Conservation (phyloP, 2,113 vertebrate genomes). For the Pagrus major region DNA sequence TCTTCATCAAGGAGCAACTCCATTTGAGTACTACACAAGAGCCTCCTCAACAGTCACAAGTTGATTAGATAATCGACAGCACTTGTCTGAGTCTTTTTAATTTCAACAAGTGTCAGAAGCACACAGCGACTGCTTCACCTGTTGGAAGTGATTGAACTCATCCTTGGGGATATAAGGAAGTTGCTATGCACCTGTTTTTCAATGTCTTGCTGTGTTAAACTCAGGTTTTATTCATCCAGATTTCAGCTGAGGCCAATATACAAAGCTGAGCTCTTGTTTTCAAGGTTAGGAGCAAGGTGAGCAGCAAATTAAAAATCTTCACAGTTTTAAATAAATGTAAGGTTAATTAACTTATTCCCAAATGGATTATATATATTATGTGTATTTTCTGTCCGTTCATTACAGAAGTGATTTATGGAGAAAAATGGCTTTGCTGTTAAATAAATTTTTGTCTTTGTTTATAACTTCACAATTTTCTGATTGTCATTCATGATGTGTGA, state of each 20-base stretch:
- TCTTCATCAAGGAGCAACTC: constrained; percentile 31
- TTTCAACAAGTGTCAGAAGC: not conserved
- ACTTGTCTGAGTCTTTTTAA: constrained; percentile 8
- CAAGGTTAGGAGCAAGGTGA: not conserved
- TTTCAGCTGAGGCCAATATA: not conserved
- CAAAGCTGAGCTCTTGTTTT: not conserved
- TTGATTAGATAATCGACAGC: constrained; percentile 19
- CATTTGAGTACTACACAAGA: constrained; percentile 2
- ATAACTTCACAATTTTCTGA: not conserved
- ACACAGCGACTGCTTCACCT: constrained; percentile 2
- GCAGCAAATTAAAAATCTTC: not conserved
- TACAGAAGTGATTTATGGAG: not conserved
- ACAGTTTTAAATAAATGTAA: not conserved
- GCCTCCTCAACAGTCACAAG: constrained; percentile 22
- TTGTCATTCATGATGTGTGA: constrained; percentile 18
- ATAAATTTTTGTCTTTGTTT: constrained; percentile 3
- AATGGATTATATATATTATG: not conserved
- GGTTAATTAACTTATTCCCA: not conserved
- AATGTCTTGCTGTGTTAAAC: constrained; percentile 9
- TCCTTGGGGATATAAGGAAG: constrained; percentile 15
- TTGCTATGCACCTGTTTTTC: constrained; percentile 24
- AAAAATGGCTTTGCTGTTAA: not conserved
- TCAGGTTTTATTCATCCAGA: not conserved
- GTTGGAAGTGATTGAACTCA: not conserved
- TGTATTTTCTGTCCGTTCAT: not conserved